Evolutionary conservation across 2,888 invertebrate genomes (phyloP).

Genomic region (Erannis defoliaria): DNA sequence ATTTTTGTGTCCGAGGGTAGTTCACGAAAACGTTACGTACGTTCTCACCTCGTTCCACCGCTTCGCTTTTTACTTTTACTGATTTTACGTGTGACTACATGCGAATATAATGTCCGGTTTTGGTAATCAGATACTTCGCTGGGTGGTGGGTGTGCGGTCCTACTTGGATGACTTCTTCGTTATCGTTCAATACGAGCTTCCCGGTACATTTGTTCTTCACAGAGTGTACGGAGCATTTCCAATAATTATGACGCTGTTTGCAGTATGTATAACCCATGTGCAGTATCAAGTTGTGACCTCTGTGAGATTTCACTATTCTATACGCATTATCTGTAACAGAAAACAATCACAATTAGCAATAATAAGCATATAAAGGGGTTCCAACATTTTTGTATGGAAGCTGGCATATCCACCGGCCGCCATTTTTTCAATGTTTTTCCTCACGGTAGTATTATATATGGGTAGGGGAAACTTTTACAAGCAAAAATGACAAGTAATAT

Average conservation of each 20-base stretch:
- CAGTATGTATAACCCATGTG: background rate
- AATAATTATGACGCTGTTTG: background rate
- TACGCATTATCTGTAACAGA: background rate
- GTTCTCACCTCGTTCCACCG: too few relatives aligned
- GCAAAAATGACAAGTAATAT: too few relatives aligned
- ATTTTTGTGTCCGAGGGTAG: too few relatives aligned
- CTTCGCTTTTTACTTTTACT: background rate
- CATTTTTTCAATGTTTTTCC: too few relatives aligned
- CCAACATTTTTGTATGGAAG: too few relatives aligned
- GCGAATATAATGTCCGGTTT: background rate
- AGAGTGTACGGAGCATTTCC: background rate
- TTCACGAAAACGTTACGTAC: too few relatives aligned
- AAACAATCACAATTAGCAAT: too few relatives aligned
- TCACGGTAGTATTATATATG: too few relatives aligned
- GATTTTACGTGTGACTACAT: background rate
- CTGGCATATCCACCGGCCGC: too few relatives aligned
- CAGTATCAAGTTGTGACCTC: background rate
- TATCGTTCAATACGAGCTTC: background rate
- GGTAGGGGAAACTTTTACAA: too few relatives aligned
- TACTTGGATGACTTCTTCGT: background rate
- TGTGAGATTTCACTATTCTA: background rate
- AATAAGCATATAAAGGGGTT: too few relatives aligned
- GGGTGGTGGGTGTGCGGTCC: background rate
- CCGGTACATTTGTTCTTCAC: background rate
- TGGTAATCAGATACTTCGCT: background rate